Evolutionary conservation across 2,888 invertebrate species (phyloP).

Genomic region (Branchellion lobata): DNA sequence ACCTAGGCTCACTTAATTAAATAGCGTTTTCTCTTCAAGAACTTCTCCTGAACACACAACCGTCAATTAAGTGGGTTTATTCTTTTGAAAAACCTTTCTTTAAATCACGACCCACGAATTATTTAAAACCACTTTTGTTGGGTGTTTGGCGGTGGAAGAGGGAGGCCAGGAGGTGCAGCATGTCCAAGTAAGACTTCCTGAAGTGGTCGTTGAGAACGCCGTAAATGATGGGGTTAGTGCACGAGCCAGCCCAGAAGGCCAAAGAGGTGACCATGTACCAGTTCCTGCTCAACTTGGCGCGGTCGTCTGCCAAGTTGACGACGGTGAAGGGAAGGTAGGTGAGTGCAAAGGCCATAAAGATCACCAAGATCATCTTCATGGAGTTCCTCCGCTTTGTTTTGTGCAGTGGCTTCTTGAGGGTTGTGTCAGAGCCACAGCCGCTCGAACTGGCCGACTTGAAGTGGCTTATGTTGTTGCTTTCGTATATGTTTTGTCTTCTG

Average conservation of each 20-base stretch:
- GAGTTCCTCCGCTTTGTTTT: constrained; percentile 33
- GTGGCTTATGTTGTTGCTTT: not conserved
- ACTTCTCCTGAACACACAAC: no score
- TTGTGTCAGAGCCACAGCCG: not conserved
- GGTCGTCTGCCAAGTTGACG: constrained; percentile 41
- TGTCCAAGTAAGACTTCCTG: constrained; percentile 32
- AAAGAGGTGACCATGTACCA: constrained; percentile 46
- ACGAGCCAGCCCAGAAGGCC: constrained; percentile 45
- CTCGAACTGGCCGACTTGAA: not conserved
- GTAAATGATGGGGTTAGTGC: constrained; percentile 45
- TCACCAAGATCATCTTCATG: constrained; percentile 45
- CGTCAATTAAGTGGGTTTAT: no score
- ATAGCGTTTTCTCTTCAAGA: no score
- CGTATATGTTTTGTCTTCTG: not conserved
- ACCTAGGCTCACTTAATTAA: no score
- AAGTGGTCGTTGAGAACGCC: constrained; percentile 46
- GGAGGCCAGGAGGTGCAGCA: not conserved
- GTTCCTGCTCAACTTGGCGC: constrained; percentile 21
- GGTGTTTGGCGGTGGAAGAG: constrained; percentile 21
- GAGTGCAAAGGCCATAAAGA: constrained; percentile 43
- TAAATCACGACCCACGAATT: no score
- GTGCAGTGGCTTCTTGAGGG: not conserved
- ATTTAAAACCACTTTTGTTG: no score
- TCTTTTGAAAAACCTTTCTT: no score
- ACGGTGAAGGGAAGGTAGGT: constrained; percentile 48